Conservation (phyloP, 2,888 invertebrate species). For the Cosmia pyralina region DNA sequence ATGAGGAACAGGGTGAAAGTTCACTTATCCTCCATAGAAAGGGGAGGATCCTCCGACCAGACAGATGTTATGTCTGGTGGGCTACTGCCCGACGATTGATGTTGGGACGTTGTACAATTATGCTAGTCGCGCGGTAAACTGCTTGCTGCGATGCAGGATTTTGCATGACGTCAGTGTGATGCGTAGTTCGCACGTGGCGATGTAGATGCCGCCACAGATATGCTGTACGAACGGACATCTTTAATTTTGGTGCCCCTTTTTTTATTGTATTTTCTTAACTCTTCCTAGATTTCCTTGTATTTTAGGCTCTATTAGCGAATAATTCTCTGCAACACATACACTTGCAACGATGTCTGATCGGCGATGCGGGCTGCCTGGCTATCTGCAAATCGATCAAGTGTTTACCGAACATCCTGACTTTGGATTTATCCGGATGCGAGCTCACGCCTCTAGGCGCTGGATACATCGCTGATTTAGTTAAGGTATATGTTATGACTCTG, state of each 20-base stretch:
- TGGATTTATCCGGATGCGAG: constrained; percentile 93
- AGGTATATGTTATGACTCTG: constrained; percentile 79
- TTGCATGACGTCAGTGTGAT: too few species aligned
- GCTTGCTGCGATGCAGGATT: too few species aligned
- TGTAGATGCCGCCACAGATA: too few species aligned
- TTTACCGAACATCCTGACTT: constrained; percentile 91
- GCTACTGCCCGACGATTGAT: too few species aligned
- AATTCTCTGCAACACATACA: constrained; percentile 92
- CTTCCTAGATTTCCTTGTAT: constrained; percentile 21
- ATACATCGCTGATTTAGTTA: constrained; percentile 92
- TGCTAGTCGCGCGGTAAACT: too few species aligned
- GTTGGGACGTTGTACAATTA: too few species aligned
- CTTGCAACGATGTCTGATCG: constrained; percentile 92
- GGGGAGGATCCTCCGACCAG: too few species aligned
- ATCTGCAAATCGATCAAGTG: constrained; percentile 92
- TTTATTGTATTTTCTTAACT: not conserved
- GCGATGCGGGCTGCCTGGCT: constrained; percentile 93
- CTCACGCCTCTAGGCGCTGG: constrained; percentile 91
- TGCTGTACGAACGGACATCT: not conserved
- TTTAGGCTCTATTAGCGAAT: constrained; percentile 91
- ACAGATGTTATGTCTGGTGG: too few species aligned
- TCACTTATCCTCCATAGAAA: too few species aligned
- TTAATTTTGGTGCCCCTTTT: not conserved
- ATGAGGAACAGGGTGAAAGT: too few species aligned
- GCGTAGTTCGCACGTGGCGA: too few species aligned